These are phyloP conservation scores for Wasmannia auropunctata DNA, from an alignment of 1,140 invertebrate genomes.

Conservation along the genomic window DNA sequence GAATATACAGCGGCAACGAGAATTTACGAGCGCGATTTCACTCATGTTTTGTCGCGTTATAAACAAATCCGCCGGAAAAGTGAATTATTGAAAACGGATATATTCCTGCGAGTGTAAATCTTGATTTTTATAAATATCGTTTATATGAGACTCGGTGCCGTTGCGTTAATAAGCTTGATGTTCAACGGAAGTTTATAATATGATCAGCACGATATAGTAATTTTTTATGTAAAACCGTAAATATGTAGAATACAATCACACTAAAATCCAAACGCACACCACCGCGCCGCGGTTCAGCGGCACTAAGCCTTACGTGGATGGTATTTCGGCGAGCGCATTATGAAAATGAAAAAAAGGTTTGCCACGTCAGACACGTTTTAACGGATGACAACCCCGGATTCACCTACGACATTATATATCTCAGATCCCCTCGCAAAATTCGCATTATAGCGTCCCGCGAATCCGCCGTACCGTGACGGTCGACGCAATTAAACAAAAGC, in stretches of 20 bases:
- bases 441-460: slow-evolving; percentile 49
- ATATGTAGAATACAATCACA: background rate
- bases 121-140: background rate
- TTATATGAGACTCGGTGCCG: background rate
- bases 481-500: slow-evolving; percentile 74
- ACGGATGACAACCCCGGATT: background rate
- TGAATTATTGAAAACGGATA: slow-evolving; percentile 14
- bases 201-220: background rate
- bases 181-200: background rate
- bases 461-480: slow-evolving; percentile 45
- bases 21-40: slow-evolving; percentile 39
- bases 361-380: slow-evolving; percentile 29
- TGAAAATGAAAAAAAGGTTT: slow-evolving; percentile 43
- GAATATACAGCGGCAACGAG: slow-evolving; percentile 6
- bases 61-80: slow-evolving; percentile 3
- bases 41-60: slow-evolving; percentile 19
- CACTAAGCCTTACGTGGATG: background rate
- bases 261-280: background rate
- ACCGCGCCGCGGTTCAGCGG: background rate
- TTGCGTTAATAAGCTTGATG: background rate
- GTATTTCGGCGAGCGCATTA: background rate
- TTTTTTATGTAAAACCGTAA: background rate
- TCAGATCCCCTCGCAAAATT: slow-evolving; percentile 28
- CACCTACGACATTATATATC: slow-evolving; percentile 61
- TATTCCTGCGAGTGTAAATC: slow-evolving; percentile 13